Conservation (phyloP, 2,797 vertebrate genomes). For the Muscicapa comitata region DNA sequence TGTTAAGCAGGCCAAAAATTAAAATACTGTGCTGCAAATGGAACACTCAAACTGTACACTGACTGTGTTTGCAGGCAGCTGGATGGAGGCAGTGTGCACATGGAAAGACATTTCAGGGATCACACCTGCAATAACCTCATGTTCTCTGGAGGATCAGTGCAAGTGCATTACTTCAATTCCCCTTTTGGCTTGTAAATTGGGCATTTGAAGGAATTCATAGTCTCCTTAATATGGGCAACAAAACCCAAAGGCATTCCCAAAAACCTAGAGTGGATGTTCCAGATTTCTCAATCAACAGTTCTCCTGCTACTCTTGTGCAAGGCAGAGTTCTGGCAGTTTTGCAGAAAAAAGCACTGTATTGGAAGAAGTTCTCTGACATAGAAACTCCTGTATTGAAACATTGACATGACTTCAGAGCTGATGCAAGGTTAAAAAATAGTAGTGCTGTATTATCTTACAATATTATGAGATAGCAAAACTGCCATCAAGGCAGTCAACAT, state of each 20-base stretch:
- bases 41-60: neutral
- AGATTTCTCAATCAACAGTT: neutral
- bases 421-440: neutral
- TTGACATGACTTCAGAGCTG: neutral
- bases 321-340: neutral
- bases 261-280: neutral
- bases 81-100: neutral
- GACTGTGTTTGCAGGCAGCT: neutral
- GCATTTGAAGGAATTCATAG: neutral
- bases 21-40: neutral
- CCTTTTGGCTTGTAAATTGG: neutral
- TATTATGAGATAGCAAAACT: neutral
- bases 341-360: neutral
- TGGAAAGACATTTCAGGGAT: neutral
- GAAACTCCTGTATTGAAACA: neutral
- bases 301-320: neutral
- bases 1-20: conserved; percentile 50
- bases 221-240: neutral
- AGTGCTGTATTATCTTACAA: neutral
- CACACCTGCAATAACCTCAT: neutral
- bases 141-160: neutral
- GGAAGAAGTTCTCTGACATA: neutral
- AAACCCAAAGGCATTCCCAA: neutral
- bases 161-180: neutral
- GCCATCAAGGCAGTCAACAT: neutral